phyloP scores from a whole-genome alignment of 2,888 invertebrate species.

The Cylindroiulus punctatus region DNA sequence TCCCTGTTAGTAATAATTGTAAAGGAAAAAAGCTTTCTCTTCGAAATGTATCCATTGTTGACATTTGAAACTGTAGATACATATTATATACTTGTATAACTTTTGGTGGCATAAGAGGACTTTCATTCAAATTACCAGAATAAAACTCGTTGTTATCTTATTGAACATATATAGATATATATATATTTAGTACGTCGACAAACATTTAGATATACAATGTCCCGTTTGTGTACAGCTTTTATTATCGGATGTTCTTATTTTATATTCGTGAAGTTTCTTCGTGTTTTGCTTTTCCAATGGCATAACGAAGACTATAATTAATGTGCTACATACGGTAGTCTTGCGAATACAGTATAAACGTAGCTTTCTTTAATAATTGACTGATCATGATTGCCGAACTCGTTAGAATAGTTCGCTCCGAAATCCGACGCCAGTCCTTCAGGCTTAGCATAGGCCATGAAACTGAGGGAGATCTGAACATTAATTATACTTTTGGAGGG shows the following conservation, averaged over 20 bases:
- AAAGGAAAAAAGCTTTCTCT: slow-evolving; percentile 31
- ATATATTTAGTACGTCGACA: slow-evolving; percentile 28
- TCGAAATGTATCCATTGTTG: slow-evolving; percentile 35
- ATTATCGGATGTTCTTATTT: slow-evolving; percentile 21
- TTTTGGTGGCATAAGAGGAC: slow-evolving; percentile 39
- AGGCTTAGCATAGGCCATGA: slow-evolving; percentile 43
- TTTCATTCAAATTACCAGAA: slow-evolving; percentile 36
- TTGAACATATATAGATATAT: slow-evolving; percentile 26
- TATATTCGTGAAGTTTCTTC: slow-evolving; percentile 24
- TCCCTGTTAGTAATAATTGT: slow-evolving; percentile 1
- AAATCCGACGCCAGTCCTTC: neutral
- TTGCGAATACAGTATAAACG: neutral
- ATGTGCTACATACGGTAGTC: slow-evolving; percentile 3
- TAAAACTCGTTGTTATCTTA: slow-evolving; percentile 39
- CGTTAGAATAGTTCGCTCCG: too few species aligned
- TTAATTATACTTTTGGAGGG: slow-evolving; percentile 9
- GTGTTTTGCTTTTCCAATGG: slow-evolving; percentile 12
- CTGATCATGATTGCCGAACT: neutral
- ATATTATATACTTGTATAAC: slow-evolving; percentile 17
- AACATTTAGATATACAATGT: slow-evolving; percentile 44
- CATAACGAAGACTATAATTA: neutral
- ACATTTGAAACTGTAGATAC: slow-evolving; percentile 40
- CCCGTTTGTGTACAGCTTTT: slow-evolving; percentile 45
- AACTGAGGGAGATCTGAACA: slow-evolving; percentile 9
- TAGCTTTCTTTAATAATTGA: slow-evolving; percentile 2